These are phyloP conservation scores for Eubasilissa splendida DNA, from an alignment of 2,888 invertebrate species.

Conservation along the genomic window DNA sequence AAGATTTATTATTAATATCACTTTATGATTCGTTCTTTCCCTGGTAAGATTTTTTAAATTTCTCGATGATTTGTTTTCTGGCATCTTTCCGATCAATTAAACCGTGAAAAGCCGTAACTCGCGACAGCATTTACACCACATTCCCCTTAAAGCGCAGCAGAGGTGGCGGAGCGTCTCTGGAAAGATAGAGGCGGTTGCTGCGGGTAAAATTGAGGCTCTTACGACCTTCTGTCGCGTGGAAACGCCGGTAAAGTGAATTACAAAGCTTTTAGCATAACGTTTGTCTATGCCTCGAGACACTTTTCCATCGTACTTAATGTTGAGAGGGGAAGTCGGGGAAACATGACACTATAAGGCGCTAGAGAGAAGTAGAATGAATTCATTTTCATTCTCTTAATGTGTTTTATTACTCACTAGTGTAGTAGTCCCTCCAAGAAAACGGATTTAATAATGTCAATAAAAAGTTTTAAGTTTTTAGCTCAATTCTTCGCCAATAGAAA, in stretches of 20 bases:
- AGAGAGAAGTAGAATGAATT: no score
- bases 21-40: no score
- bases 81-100: conserved; percentile 38
- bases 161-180: conserved; percentile 2
- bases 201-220: conserved; percentile 11
- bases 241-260: conserved; percentile 53
- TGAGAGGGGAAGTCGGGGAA: conserved; percentile 14
- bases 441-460: no score
- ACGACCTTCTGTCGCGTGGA: neutral
- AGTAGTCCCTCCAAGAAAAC: no score
- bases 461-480: no score
- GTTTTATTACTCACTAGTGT: no score
- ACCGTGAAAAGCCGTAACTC: conserved; percentile 46
- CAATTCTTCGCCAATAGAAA: no score
- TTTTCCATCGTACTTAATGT: conserved; percentile 32
- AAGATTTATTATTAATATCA: no score
- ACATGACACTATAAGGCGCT: no score
- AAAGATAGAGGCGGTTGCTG: neutral
- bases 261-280: conserved; percentile 57
- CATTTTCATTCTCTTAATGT: no score
- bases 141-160: conserved; percentile 36
- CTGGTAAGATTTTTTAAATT: no score
- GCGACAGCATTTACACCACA: conserved; percentile 49
- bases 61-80: neutral
- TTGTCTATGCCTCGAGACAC: conserved; percentile 52